Percentiles rank a stretch among this genome's conserved stretches.
Conservation (phyloP, 1,140 invertebrate species). For the Acromyrmex charruanus region DNA sequence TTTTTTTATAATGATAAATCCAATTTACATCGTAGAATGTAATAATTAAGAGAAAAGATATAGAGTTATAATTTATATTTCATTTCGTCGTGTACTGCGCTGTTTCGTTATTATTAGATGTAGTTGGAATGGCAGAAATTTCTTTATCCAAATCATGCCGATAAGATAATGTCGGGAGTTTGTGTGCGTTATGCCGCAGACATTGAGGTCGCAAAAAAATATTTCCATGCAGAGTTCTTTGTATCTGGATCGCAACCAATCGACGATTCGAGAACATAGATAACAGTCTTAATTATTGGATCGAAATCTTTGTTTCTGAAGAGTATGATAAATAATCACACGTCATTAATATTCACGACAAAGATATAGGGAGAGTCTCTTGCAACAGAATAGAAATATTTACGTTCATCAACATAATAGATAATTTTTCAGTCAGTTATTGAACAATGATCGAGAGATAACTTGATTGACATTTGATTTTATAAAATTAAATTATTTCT, state of each 20-base stretch:
- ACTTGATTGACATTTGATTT: too few relatives aligned
- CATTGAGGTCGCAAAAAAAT: constrained; percentile 20
- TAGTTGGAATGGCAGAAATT: constrained; percentile 10
- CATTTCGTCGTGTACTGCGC: background rate
- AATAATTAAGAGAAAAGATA: background rate
- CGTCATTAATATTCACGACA: background rate
- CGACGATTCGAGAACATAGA: constrained; percentile 29
- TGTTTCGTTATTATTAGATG: constrained; percentile 48
- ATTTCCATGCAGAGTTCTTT: constrained; percentile 31
- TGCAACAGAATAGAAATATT: background rate
- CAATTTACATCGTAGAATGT: background rate
- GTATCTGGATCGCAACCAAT: constrained; percentile 8
- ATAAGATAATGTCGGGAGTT: constrained; percentile 40
- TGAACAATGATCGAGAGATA: background rate
- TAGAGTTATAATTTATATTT: background rate
- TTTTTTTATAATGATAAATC: background rate
- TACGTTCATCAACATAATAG: background rate
- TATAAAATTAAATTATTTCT: background rate
- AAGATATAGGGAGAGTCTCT: background rate
- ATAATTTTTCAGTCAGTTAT: background rate
- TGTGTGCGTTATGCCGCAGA: background rate
- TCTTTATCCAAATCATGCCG: constrained; percentile 46
- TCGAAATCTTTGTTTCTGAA: constrained; percentile 21
- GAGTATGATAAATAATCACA: background rate
- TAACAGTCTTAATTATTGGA: constrained; percentile 6